These are phyloP conservation scores for Lota lota DNA, from an alignment of 2,113 vertebrate species.

Conservation along the genomic window DNA sequence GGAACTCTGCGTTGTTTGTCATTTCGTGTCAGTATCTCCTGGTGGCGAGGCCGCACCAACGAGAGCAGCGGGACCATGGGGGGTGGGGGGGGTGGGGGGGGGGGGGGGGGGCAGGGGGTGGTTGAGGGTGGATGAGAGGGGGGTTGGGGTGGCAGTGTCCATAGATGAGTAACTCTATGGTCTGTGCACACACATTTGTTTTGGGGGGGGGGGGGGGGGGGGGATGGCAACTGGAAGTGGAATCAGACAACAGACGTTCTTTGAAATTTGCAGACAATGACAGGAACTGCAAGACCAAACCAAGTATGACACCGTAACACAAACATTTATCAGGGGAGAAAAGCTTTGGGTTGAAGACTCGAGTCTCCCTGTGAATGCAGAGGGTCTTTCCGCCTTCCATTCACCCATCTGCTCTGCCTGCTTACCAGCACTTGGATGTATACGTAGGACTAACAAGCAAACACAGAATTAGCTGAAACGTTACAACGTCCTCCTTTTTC, in stretches of 20 bases:
- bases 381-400: too few species aligned
- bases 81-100: conserved; percentile 12
- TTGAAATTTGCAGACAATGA: too few species aligned
- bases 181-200: too few species aligned
- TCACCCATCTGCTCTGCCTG: conserved; percentile 45
- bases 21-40: conserved; percentile 43
- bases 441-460: conserved; percentile 28
- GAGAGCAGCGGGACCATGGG: too few species aligned
- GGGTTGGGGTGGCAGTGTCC: too few species aligned
- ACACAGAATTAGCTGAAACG: conserved; percentile 59
- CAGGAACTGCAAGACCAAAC: too few species aligned
- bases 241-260: too few species aligned
- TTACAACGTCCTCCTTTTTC: conserved; percentile 75
- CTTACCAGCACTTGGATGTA: conserved; percentile 48
- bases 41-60: conserved; percentile 13
- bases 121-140: neutral
- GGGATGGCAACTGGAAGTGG: neutral
- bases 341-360: too few species aligned
- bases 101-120: conserved; percentile 10
- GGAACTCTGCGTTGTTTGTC: conserved; percentile 53
- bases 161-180: too few species aligned
- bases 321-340: too few species aligned
- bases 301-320: too few species aligned
- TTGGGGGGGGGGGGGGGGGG: conserved; percentile 3
- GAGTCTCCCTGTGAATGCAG: too few species aligned